Conservation (phyloP, 2,888 invertebrate genomes). For the Drosophila subsilvestris region DNA sequence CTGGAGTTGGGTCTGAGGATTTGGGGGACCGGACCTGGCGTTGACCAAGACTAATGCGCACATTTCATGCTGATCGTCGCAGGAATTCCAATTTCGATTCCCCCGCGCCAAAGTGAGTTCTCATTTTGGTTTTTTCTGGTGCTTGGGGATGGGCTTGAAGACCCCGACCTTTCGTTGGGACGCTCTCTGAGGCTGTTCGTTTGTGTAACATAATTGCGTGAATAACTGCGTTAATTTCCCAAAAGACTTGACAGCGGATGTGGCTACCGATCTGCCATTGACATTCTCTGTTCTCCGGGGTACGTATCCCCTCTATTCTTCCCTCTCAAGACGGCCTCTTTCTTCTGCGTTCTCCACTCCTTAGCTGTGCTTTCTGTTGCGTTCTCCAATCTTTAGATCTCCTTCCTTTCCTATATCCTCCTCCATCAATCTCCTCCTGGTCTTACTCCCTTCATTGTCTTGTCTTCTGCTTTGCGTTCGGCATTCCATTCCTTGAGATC, state of each 20-base stretch:
- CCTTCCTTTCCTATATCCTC: not conserved
- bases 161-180: slow-evolving; percentile 15
- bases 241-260: slow-evolving; percentile 75
- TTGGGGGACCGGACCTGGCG: slow-evolving; percentile 23
- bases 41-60: slow-evolving; percentile 58
- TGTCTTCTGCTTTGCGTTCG: slow-evolving; percentile 34
- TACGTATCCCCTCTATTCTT: not conserved
- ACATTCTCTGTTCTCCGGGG: slow-evolving; percentile 9
- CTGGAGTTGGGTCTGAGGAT: not conserved
- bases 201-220: slow-evolving; percentile 59
- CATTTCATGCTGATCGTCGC: slow-evolving; percentile 57
- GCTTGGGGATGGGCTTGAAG: not conserved
- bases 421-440: not conserved
- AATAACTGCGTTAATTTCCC: slow-evolving; percentile 78
- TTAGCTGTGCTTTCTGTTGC: not conserved
- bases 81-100: slow-evolving; percentile 36
- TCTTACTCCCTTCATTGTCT: not conserved
- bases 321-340: not conserved
- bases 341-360: not conserved
- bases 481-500: slow-evolving; percentile 36
- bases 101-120: slow-evolving; percentile 15
- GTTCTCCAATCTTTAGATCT: too few relatives aligned
- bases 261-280: slow-evolving; percentile 67
- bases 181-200: not conserved
- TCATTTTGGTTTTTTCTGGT: slow-evolving; percentile 1